A percentile compares a stretch with the other conserved stretches of the same genome.
These are phyloP conservation scores for Petrocephalus zakoni DNA, from an alignment of 2,113 vertebrate genomes.

Conservation along the genomic window DNA sequence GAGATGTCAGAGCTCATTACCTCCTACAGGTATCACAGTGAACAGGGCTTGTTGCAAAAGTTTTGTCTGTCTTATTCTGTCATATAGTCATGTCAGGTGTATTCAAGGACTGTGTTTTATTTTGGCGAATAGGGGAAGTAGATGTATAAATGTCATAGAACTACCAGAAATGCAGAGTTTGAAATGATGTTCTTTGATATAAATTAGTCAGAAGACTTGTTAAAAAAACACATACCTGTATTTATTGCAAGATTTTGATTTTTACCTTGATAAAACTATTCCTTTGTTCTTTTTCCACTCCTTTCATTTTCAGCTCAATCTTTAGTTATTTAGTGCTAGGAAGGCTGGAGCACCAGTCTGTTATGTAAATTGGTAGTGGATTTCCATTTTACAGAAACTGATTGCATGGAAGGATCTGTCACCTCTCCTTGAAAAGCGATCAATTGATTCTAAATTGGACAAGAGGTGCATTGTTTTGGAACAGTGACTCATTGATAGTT, in stretches of 20 bases:
- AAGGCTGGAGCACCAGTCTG: neutral
- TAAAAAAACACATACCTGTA: neutral
- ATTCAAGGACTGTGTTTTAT: neutral
- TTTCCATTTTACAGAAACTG: neutral
- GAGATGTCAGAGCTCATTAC: slow-evolving; percentile 5
- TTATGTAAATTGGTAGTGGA: neutral
- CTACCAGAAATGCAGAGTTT: neutral
- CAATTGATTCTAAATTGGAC: neutral
- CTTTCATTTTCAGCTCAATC: neutral
- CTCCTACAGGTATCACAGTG: neutral
- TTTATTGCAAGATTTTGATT: neutral
- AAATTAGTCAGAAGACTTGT: neutral
- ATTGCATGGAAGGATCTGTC: neutral
- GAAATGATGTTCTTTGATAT: neutral
- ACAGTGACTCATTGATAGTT: neutral
- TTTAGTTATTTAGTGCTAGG: neutral
- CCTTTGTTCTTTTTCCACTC: neutral
- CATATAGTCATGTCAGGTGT: neutral
- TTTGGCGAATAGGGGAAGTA: neutral
- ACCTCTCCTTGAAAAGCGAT: neutral
- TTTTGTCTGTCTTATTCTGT: neutral
- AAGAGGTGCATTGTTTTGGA: neutral
- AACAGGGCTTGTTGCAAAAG: neutral
- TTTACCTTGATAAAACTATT: neutral
- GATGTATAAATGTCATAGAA: neutral